Evolutionary conservation across 2,797 vertebrate species (phyloP).

Genomic region (Morus bassanus): DNA sequence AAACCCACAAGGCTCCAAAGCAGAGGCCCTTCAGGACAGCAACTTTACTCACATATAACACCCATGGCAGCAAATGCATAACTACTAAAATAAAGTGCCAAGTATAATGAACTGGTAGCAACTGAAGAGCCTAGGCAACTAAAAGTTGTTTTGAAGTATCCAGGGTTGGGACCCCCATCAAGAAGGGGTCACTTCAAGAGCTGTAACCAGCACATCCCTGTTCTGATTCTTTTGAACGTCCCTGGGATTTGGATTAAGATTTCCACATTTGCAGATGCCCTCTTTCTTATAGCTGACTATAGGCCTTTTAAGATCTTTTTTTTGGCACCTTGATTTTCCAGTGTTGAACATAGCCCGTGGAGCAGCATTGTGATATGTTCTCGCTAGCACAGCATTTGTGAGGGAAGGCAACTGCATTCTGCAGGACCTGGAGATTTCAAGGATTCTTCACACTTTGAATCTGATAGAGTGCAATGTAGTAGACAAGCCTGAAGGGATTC

Average conservation of each 20-base stretch:
- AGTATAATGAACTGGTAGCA: not conserved
- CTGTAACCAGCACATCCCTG: not conserved
- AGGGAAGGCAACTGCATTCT: conserved; percentile 13
- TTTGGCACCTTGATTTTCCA: not conserved
- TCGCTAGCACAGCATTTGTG: not conserved
- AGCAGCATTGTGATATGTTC: not conserved
- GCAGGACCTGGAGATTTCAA: conserved; percentile 33
- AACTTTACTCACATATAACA: not conserved
- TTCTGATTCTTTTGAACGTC: not conserved
- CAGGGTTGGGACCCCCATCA: not conserved
- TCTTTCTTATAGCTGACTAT: not conserved
- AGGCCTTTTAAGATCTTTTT: not conserved
- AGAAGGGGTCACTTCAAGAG: not conserved
- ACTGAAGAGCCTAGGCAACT: not conserved
- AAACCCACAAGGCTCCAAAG: not conserved
- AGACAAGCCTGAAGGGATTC: conserved; percentile 64
- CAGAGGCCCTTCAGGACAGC: not conserved
- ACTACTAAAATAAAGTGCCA: not conserved
- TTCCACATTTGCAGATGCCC: not conserved
- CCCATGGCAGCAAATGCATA: not conserved
- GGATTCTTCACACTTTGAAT: conserved; percentile 54
- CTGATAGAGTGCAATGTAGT: conserved; percentile 37
- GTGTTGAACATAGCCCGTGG: not conserved
- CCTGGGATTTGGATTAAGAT: not conserved
- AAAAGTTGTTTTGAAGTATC: not conserved